Percentiles rank a stretch among this genome's conserved stretches.
These are phyloP conservation scores for Carassius carassius DNA, from an alignment of 2,113 vertebrate species.

Conservation along the genomic window DNA sequence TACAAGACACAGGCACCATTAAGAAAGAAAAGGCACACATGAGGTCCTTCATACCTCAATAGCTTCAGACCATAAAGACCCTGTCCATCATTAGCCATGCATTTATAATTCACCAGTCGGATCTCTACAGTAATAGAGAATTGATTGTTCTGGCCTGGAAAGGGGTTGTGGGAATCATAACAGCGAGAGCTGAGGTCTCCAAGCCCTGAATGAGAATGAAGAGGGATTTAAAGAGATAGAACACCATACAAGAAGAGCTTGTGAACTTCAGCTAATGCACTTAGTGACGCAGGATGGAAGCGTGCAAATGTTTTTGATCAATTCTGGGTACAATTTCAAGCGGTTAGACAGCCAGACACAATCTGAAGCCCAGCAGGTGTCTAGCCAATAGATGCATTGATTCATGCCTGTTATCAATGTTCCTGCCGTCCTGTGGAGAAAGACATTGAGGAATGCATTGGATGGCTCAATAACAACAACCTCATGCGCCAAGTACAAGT, in stretches of 20 bases:
- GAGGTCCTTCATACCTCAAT: background rate
- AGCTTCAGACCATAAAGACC: background rate
- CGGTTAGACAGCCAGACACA: background rate
- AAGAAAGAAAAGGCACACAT: background rate
- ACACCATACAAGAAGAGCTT: background rate
- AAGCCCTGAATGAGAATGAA: constrained; percentile 59
- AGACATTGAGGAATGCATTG: constrained; percentile 55
- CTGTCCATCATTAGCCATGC: constrained; percentile 58
- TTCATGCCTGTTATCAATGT: constrained; percentile 64
- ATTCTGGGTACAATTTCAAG: background rate
- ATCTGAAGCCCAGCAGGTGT: constrained; percentile 35
- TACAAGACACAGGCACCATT: background rate
- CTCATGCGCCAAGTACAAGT: constrained; percentile 57
- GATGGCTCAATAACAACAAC: constrained; percentile 61
- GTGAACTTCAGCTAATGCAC: background rate
- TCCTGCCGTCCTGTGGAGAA: constrained; percentile 50
- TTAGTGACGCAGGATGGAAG: background rate
- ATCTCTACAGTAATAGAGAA: constrained; percentile 72
- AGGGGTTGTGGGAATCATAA: constrained; percentile 60
- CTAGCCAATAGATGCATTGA: constrained; percentile 64
- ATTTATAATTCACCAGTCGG: constrained; percentile 72
- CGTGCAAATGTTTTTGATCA: background rate
- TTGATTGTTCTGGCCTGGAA: constrained; percentile 71
- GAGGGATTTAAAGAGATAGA: constrained; percentile 53
- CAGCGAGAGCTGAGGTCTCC: constrained; percentile 38